phyloP scores from a whole-genome alignment of 2,797 vertebrate genomes.

The Manis javanica region DNA sequence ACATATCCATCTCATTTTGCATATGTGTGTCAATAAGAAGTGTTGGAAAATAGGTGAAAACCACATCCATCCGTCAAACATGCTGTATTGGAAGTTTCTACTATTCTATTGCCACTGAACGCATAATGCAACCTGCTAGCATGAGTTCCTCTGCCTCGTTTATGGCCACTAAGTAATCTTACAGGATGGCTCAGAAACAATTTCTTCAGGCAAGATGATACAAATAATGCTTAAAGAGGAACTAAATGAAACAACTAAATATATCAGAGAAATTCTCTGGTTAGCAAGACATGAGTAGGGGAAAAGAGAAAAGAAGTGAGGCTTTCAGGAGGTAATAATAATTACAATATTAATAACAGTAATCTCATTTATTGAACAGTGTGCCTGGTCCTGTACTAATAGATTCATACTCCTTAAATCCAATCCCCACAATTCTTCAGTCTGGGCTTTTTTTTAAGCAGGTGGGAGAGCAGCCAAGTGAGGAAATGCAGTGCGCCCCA shows the following conservation, averaged over 20 bases:
- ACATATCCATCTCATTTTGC: conserved; percentile 15
- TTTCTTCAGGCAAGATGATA: not conserved
- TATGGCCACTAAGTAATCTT: not conserved
- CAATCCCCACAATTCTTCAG: not conserved
- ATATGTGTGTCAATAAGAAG: not conserved
- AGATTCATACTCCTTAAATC: not conserved
- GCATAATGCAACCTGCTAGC: not conserved
- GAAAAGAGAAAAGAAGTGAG: not conserved
- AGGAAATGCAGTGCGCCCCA: not conserved
- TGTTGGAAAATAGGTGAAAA: not conserved
- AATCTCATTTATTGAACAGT: not conserved
- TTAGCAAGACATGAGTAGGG: not conserved
- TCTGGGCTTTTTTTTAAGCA: not conserved
- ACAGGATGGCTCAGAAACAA: not conserved
- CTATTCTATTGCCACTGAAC: not conserved
- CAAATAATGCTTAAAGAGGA: not conserved
- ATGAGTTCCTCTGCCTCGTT: not conserved
- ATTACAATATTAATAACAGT: not conserved
- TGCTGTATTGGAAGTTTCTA: not conserved
- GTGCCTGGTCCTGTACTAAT: not conserved
- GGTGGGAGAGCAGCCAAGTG: not conserved
- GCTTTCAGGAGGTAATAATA: not conserved
- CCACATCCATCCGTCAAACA: not conserved
- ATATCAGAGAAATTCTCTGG: not conserved
- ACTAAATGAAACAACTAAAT: not conserved